Conservation (phyloP, 2,888 invertebrate species). For the Oconnorella tubifera region DNA sequence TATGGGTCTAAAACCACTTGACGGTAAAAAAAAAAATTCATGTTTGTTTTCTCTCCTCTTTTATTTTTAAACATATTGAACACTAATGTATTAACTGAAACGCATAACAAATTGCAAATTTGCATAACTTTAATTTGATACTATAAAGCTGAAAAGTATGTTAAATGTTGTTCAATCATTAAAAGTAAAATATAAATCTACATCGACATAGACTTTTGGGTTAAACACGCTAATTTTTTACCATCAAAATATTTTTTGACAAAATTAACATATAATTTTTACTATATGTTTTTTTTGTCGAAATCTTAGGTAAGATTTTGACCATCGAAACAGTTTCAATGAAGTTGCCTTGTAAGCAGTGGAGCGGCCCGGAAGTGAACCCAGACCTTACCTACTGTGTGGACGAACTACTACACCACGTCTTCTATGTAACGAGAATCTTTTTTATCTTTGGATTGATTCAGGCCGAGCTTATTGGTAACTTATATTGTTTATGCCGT, state of each 20-base stretch:
- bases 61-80: too few species aligned
- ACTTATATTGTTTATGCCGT: neutral
- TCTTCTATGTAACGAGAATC: constrained; percentile 36
- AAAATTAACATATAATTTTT: too few species aligned
- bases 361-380: constrained; percentile 36
- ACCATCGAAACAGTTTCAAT: constrained; percentile 36
- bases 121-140: neutral
- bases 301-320: constrained; percentile 33
- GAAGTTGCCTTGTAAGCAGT: constrained; percentile 29
- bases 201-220: too few species aligned
- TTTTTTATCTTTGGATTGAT: constrained; percentile 34
- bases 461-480: constrained; percentile 36
- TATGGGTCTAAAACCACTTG: constrained; percentile 31
- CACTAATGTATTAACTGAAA: neutral
- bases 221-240: too few species aligned
- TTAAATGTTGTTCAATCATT: too few species aligned
- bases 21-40: too few species aligned
- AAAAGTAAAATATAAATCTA: too few species aligned
- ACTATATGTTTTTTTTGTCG: neutral
- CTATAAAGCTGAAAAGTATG: too few species aligned
- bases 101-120: neutral
- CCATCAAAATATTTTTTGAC: too few species aligned
- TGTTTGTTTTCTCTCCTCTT: too few species aligned
- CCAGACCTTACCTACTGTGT: constrained; percentile 34
- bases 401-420: constrained; percentile 30